These are phyloP conservation scores for Cynocephalus volans DNA, from an alignment of 2,113 vertebrate genomes.

Conservation along the genomic window DNA sequence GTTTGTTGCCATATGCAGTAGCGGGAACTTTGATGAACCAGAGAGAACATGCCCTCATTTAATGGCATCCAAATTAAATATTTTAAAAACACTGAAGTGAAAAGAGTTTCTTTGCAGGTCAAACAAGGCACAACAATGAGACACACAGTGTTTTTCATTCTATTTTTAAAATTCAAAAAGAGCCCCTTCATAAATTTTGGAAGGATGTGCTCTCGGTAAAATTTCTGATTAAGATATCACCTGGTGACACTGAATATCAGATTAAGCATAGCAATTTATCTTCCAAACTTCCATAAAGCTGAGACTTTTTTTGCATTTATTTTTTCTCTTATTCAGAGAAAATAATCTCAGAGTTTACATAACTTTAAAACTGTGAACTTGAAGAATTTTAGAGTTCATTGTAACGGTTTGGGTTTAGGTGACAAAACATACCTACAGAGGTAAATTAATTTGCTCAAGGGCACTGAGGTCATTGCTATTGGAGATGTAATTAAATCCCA, in stretches of 20 bases:
- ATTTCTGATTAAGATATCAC: neutral
- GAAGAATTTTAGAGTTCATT: neutral
- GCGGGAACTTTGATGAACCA: neutral
- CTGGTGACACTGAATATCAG: neutral
- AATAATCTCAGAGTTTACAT: neutral
- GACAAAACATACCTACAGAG: neutral
- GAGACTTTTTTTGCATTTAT: neutral
- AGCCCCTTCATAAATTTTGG: neutral
- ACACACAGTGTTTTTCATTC: neutral
- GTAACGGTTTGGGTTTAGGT: slow-evolving; percentile 35
- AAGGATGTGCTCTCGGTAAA: neutral
- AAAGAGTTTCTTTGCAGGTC: neutral
- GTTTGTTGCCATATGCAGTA: too few relatives aligned
- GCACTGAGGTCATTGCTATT: neutral
- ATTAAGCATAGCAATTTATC: neutral
- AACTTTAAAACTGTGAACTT: neutral
- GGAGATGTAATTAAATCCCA: slow-evolving; percentile 56
- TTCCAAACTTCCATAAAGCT: neutral
- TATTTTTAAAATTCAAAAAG: neutral
- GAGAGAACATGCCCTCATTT: neutral
- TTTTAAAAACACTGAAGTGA: neutral
- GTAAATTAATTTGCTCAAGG: slow-evolving; percentile 47
- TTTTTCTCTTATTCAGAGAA: neutral
- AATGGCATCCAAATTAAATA: neutral
- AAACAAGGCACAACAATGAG: neutral